phyloP scores from a whole-genome alignment of 2,797 vertebrate species.

The Holocentrus rufus region DNA sequence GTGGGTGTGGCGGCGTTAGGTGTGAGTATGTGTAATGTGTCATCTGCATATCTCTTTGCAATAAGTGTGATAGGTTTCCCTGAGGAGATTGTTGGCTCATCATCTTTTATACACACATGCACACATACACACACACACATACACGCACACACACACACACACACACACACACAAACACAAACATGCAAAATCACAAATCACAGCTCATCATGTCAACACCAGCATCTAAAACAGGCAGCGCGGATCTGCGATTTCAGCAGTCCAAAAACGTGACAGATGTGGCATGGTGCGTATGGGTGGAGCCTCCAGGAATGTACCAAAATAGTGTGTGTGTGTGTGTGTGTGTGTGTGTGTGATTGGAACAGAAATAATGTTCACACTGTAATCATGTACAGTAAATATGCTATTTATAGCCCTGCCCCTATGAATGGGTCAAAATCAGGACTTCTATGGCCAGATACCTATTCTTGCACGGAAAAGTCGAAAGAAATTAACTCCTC shows the following conservation, averaged over 20 bases:
- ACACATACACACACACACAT: neutral
- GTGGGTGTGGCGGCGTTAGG: neutral
- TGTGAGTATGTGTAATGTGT: constrained; percentile 26
- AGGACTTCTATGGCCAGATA: constrained; percentile 9
- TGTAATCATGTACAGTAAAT: constrained; percentile 13
- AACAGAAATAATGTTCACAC: constrained; percentile 27
- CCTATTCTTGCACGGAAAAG: constrained; percentile 36
- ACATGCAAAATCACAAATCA: constrained; percentile 41
- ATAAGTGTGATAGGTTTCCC: constrained; percentile 50
- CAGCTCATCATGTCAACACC: constrained; percentile 39
- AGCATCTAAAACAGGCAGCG: constrained; percentile 29
- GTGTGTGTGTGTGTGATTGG: constrained; percentile 4
- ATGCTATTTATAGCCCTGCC: neutral
- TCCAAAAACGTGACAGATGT: constrained; percentile 49
- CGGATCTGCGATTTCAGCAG: constrained; percentile 54
- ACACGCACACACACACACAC: neutral
- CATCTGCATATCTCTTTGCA: constrained; percentile 54
- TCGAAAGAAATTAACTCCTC: constrained; percentile 57
- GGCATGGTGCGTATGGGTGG: constrained; percentile 11
- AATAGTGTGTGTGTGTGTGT: constrained; percentile 39
- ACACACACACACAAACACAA: neutral
- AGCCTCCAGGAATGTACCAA: constrained; percentile 25
- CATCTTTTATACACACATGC: constrained; percentile 31
- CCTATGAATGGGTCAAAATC: neutral
- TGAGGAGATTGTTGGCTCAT: constrained; percentile 47